phyloP scores from a whole-genome alignment of 2,797 vertebrate species.

The Hippopotamyrus pictus region DNA sequence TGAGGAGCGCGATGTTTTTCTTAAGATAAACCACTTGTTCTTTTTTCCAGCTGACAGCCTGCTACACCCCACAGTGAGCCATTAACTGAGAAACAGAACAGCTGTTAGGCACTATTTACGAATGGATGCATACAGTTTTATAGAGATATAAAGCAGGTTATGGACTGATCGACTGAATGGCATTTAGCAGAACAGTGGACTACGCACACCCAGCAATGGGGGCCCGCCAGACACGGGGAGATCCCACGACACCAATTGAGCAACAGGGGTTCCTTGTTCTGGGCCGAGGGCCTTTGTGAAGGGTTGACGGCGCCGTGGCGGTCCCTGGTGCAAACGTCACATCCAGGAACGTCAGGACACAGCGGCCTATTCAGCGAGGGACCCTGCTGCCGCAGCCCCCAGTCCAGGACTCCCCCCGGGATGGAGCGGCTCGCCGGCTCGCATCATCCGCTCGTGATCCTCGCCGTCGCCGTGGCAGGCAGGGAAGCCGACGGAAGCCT shows the following conservation, averaged over 20 bases:
- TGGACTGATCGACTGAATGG: background rate
- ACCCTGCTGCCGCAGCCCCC: constrained; percentile 3
- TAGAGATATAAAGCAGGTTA: background rate
- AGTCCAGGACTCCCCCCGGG: constrained; percentile 9
- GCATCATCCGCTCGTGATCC: constrained; percentile 23
- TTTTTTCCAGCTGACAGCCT: background rate
- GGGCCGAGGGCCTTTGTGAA: constrained; percentile 21
- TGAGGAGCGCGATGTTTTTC: background rate
- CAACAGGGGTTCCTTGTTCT: constrained; percentile 12
- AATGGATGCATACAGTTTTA: background rate
- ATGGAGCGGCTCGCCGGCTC: constrained; percentile 44
- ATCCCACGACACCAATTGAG: background rate
- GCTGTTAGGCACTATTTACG: background rate
- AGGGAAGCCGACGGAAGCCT: constrained; percentile 30
- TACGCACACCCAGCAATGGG: background rate
- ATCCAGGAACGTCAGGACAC: constrained; percentile 37
- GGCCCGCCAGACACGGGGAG: background rate
- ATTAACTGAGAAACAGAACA: background rate
- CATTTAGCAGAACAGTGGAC: background rate
- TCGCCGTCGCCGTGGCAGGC: constrained; percentile 51
- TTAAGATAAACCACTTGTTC: background rate
- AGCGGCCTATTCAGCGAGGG: constrained; percentile 37
- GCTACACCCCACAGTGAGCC: background rate
- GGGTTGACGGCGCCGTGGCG: constrained; percentile 17
- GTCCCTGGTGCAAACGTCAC: constrained; percentile 45